Percentiles rank a stretch among this genome's conserved stretches.
Evolutionary conservation across 2,888 invertebrate genomes (phyloP).

Genomic region (Macroteleia sp.): DNA sequence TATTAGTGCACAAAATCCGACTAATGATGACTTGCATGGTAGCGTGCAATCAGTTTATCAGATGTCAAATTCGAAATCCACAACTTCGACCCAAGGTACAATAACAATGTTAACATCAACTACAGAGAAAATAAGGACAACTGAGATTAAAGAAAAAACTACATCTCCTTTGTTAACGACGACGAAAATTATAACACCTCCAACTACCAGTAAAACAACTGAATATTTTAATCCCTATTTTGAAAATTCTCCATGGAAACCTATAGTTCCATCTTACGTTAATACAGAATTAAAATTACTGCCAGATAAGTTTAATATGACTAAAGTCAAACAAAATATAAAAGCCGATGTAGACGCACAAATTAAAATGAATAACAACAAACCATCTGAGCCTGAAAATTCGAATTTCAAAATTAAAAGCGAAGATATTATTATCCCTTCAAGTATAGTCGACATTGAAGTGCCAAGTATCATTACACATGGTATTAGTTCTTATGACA

Average conservation of each 20-base stretch:
- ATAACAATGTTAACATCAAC: conserved; percentile 57
- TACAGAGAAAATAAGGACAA: conserved; percentile 10
- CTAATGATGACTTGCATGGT: conserved; percentile 23
- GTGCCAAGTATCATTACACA: conserved; percentile 46
- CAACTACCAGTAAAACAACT: conserved; percentile 62
- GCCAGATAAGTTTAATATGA: conserved; percentile 39
- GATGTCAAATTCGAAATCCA: background rate
- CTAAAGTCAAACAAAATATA: background rate
- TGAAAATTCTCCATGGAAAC: conserved; percentile 82
- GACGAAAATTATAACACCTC: conserved; percentile 80
- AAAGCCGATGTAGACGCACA: conserved; percentile 6
- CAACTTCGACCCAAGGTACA: conserved; percentile 12
- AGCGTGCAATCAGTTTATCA: background rate
- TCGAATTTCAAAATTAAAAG: conserved; percentile 18
- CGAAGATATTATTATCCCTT: conserved; percentile 51
- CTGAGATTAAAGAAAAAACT: background rate
- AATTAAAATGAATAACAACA: background rate
- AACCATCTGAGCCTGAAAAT: background rate
- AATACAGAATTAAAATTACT: conserved; percentile 73
- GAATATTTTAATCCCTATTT: conserved; percentile 78
- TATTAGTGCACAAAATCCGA: conserved; percentile 47
- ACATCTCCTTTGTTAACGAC: background rate
- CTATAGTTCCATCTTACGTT: conserved; percentile 78
- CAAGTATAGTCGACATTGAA: conserved; percentile 44
- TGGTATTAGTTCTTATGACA: conserved; percentile 71